Evolutionary conservation across 2,113 vertebrate species (phyloP), one percentile per base, ranked within the genome.

Genomic region (Sisor rabdophorus): DNA sequence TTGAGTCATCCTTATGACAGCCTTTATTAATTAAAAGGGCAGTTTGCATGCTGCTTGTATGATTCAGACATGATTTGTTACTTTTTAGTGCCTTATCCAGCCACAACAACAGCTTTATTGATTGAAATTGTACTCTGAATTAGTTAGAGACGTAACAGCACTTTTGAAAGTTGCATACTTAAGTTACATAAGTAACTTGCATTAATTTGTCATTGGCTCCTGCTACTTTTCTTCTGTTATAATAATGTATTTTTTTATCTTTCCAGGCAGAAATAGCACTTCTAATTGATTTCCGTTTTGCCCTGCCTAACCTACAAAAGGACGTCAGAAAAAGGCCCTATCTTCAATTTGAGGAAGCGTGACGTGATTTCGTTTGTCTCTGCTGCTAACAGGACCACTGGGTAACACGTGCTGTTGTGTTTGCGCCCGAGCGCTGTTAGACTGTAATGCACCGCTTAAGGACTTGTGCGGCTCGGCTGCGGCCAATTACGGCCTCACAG

Each of bases 391-490:
- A 59, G 26, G 32, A 55, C 72, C 69, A 54, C 65, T 73, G 54
- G 59, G 67, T 44, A 76, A 24, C 52, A 53, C 28, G 36, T 4
- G 28, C 40, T 74, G 64, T 54, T n/a, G 47, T 32, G 70, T 28
- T 80, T 61, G 73, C 86, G 85, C 84, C 81, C 54, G 73, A 24
- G 55, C 56, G 26, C 74, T 73, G 2, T 85, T 67, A 86, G 90
- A 93, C 91, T 92, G 90, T 88, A 4, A 98, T 99, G 97, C 94
- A 98, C 91, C 93, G 96, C 80, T 94, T 99, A 95, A 95, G 97
- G 97, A 99, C 97, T 98, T 99, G 96, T 93, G 95, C 91, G n/a
- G 89, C 92, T 87, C 95, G 94, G 61, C 91, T 99, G 89, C 93
- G 97, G 90, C 89, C 90, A 30, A 76, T 88, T 82, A 88, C 88